Evolutionary conservation across 2,113 vertebrate genomes (phyloP).

Genomic region (Bujurquina vittata): DNA sequence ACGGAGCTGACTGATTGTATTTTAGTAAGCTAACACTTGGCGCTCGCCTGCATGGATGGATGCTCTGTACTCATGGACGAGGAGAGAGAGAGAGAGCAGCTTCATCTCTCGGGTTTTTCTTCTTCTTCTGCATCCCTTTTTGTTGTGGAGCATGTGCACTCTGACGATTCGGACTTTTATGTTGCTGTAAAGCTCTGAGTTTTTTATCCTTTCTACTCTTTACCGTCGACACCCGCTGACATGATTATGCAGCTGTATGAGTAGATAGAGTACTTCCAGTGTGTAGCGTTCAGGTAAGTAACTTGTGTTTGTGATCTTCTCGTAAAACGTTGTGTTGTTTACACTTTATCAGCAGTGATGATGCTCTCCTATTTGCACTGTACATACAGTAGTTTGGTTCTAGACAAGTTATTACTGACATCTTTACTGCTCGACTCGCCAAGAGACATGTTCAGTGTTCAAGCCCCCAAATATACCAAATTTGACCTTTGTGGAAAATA

Average conservation of each 20-base stretch:
- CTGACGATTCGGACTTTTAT: constrained; percentile 13
- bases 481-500: constrained; percentile 14
- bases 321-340: constrained; percentile 59
- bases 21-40: constrained; percentile 1
- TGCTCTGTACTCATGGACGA: background rate
- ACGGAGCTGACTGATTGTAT: constrained; percentile 54
- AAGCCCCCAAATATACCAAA: background rate
- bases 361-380: constrained; percentile 61
- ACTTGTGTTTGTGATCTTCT: constrained; percentile 71
- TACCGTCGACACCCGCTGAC: constrained; percentile 38
- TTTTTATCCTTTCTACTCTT: constrained; percentile 66
- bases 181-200: constrained; percentile 15
- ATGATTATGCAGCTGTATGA: constrained; percentile 19
- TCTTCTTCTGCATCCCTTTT: constrained; percentile 21
- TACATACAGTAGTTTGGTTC: constrained; percentile 62
- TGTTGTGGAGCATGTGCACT: background rate
- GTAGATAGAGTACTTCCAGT: constrained; percentile 37
- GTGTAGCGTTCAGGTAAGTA: constrained; percentile 56
- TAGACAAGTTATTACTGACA: constrained; percentile 6
- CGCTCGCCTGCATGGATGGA: background rate
- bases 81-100: background rate
- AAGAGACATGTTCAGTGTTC: constrained; percentile 11
- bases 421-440: background rate
- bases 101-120: background rate
- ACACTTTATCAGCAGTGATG: constrained; percentile 52